Percentiles rank a stretch among this genome's conserved stretches.
These are phyloP conservation scores for Phyllotreta striolata DNA, from an alignment of 2,888 invertebrate species.

Conservation along the genomic window DNA sequence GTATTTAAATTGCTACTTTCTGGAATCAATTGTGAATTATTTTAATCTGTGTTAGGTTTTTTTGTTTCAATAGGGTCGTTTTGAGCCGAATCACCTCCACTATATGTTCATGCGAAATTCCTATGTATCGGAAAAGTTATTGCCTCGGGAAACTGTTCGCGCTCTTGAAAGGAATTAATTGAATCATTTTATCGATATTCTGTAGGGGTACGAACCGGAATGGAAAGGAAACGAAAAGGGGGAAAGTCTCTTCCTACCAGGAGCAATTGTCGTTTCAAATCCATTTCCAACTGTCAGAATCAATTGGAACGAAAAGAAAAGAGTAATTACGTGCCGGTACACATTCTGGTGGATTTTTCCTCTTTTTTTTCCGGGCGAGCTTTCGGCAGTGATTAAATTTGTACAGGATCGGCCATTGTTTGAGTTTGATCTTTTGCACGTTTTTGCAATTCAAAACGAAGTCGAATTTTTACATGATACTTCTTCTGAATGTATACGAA, in stretches of 20 bases:
- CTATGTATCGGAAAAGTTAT: slow-evolving; percentile 35
- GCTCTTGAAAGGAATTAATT: slow-evolving; percentile 36
- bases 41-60: too few relatives aligned
- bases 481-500: too few relatives aligned
- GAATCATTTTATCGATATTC: slow-evolving; percentile 38
- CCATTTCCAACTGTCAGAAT: slow-evolving; percentile 6
- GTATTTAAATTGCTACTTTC: too few relatives aligned
- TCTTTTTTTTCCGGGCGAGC: too few relatives aligned
- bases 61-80: background rate
- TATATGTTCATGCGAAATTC: slow-evolving; percentile 29
- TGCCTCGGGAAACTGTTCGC: slow-evolving; percentile 32
- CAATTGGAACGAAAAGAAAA: slow-evolving; percentile 11
- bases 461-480: too few relatives aligned
- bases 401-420: too few relatives aligned
- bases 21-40: too few relatives aligned
- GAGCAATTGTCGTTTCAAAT: slow-evolving; percentile 17
- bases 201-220: slow-evolving; percentile 21
- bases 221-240: slow-evolving; percentile 25
- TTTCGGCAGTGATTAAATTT: too few relatives aligned
- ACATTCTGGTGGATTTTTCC: background rate
- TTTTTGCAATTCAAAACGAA: too few relatives aligned
- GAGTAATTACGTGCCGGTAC: slow-evolving; percentile 4
- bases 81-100: background rate
- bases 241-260: slow-evolving; percentile 19
- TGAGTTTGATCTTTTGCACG: too few relatives aligned